Evolutionary conservation across 1,140 invertebrate genomes (phyloP), one percentile per base, ranked within the genome.

Genomic region (Lineus longissimus): DNA sequence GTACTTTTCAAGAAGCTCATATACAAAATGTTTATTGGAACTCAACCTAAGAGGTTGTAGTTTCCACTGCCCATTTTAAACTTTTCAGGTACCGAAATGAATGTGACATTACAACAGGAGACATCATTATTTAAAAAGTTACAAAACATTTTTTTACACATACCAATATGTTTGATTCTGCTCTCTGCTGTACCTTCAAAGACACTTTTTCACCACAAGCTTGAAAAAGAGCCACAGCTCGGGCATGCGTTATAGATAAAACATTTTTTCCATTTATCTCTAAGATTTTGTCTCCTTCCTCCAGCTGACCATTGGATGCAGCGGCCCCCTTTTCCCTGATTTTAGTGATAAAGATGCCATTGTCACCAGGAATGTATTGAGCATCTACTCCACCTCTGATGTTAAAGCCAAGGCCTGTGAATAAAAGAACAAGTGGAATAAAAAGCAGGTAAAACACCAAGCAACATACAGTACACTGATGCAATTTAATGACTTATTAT

Each of bases 341-440:
- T 62, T 77, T 78, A 19, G 80, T 81, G 11, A 84, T 75, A 73
- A 82, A 84, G 17, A 84, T 82, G 29, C 81, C 81, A 60, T 65
- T 59, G 62, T 83, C 81, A 22, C 75, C 79, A 22, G 70, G 70
- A 29, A 83, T 71, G 61, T 83, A 75, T 19, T 76, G 81, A 41
- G 73, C 71, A 59, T 83, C 81, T 25, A 70, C 68, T 27, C 82
- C 82, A 55, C 82, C 82, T 61, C 78, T 66, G 25, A 84, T 83
- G 67, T 83, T 84, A 69, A 84, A 84, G 27, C 82, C 82, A 17
- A 83, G 70, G 65, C 82, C 82, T 82, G 62, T 55, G 72, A 73
- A 62, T 62, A 22, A 57, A 61, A 19, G 29, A 41, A 17, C 33
- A n/a, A 40, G 25, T 23, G 47, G 9, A 51, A n/a, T 19, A 51